These are phyloP conservation scores for Tapirus terrestris DNA, from an alignment of 2,113 vertebrate genomes.

Conservation along the genomic window DNA sequence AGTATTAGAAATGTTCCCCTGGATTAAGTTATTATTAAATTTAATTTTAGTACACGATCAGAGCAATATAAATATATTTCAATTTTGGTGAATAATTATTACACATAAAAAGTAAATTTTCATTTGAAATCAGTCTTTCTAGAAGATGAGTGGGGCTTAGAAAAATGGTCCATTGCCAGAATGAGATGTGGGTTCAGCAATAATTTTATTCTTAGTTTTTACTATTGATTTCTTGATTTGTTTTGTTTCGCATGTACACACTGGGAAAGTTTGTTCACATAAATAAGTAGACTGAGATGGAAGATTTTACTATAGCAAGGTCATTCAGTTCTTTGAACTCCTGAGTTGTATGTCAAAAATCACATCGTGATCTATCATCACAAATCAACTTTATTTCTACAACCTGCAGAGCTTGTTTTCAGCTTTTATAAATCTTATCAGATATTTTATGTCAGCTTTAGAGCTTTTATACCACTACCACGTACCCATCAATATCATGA, in stretches of 20 bases:
- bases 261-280: not conserved
- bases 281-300: not conserved
- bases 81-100: not conserved
- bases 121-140: not conserved
- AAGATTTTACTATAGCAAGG: not conserved
- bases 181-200: not conserved
- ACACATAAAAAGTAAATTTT: not conserved
- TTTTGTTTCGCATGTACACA: not conserved
- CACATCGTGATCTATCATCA: fast-evolving
- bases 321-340: not conserved
- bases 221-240: not conserved
- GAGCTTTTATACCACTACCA: not conserved
- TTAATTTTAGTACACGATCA: not conserved
- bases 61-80: not conserved
- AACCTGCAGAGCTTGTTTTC: not conserved
- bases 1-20: not conserved
- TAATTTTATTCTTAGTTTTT: not conserved
- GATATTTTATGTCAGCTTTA: not conserved
- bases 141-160: not conserved
- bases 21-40: not conserved
- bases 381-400: not conserved
- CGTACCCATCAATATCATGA: too few relatives aligned
- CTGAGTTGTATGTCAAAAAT: not conserved
- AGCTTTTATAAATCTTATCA: not conserved
- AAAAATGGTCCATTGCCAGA: not conserved